Conservation (phyloP, 1,140 invertebrate species). For the Drosophila cardini region DNA sequence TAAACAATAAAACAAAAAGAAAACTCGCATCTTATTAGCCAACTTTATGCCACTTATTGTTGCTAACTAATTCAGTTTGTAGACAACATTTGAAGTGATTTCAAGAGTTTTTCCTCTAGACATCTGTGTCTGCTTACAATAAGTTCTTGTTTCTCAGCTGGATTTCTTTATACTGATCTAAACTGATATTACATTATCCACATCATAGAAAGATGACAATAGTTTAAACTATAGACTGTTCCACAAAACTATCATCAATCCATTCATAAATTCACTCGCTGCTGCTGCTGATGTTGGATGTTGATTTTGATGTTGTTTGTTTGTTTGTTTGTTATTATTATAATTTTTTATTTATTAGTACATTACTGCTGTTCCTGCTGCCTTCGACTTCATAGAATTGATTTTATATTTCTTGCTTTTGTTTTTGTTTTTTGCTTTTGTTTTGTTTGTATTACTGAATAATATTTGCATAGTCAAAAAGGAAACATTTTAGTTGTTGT, state of each 20-base stretch:
- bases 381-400: constrained; percentile 53
- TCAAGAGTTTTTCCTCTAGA: constrained; percentile 27
- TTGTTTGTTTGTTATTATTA: too few relatives aligned
- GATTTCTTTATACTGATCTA: constrained; percentile 12
- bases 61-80: constrained; percentile 29
- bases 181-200: constrained; percentile 33
- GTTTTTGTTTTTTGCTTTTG: constrained; percentile 41
- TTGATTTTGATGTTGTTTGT: constrained; percentile 50
- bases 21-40: constrained; percentile 2
- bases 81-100: constrained; percentile 22
- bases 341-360: constrained; percentile 34
- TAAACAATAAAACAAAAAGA: constrained; percentile 26
- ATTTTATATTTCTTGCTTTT: constrained; percentile 51
- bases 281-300: constrained; percentile 41
- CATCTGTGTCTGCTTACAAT: too few relatives aligned
- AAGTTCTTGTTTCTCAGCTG: constrained; percentile 7
- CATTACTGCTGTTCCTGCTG: constrained; percentile 52
- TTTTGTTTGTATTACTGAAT: constrained; percentile 76
- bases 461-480: constrained; percentile 85
- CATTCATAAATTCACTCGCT: constrained; percentile 20
- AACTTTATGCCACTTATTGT: constrained; percentile 31
- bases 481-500: constrained; percentile 89
- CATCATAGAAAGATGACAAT: constrained; percentile 27
- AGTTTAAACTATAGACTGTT: constrained; percentile 6
- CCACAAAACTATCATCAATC: constrained; percentile 36